Evolutionary conservation across 2,797 vertebrate genomes (phyloP).

Genomic region (Cryptoprocta ferox): DNA sequence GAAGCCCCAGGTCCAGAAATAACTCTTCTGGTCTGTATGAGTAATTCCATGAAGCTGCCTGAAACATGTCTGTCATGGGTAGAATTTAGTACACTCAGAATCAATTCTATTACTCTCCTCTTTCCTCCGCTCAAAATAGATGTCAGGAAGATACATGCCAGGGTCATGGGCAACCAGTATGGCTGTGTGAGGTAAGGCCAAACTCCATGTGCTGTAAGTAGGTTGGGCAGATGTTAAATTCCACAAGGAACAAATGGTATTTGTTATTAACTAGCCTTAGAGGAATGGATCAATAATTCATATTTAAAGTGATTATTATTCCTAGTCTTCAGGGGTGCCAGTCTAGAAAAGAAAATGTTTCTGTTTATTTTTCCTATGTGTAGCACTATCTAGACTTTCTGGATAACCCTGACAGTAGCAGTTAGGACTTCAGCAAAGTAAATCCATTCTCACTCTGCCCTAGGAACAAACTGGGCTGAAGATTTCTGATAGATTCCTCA

Average conservation of each 20-base stretch:
- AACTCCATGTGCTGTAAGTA: neutral
- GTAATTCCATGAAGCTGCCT: neutral
- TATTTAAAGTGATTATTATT: neutral
- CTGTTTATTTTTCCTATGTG: neutral
- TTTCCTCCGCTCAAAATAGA: neutral
- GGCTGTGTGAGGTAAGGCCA: neutral
- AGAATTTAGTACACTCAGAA: neutral
- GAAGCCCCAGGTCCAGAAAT: neutral
- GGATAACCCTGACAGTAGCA: neutral
- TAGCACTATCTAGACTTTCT: neutral
- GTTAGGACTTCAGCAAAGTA: slow-evolving; percentile 19
- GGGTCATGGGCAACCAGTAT: neutral
- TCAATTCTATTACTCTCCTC: neutral
- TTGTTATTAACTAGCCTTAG: neutral
- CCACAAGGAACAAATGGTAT: slow-evolving; percentile 7
- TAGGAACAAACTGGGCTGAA: neutral
- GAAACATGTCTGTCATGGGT: neutral
- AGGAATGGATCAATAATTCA: slow-evolving; percentile 3
- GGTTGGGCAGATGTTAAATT: neutral
- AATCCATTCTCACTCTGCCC: neutral
- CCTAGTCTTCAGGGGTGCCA: neutral
- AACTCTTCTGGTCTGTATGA: neutral
- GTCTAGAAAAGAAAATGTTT: slow-evolving; percentile 20
- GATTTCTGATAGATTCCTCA: slow-evolving; percentile 17
- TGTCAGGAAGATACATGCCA: neutral